Percentiles rank a stretch among this genome's conserved stretches.
These are phyloP conservation scores for Coreoperca whiteheadi DNA, from an alignment of 2,113 vertebrate species.

Conservation along the genomic window DNA sequence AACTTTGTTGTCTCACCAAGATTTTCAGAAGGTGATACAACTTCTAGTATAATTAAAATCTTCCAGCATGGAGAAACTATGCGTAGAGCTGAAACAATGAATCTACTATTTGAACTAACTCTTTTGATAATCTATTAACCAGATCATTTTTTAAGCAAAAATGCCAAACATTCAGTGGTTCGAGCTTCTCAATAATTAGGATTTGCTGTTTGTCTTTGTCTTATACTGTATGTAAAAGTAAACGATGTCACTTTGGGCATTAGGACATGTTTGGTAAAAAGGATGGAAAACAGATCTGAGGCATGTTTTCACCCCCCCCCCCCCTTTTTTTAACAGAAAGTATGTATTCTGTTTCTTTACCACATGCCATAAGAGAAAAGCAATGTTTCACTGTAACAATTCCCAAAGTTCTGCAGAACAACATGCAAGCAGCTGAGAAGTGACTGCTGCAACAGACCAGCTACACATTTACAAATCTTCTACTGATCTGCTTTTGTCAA, in stretches of 20 bases:
- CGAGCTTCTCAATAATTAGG: not conserved
- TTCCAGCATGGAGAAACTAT: not conserved
- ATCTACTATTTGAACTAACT: not conserved
- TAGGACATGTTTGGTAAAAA: not conserved
- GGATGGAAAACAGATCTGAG: not conserved
- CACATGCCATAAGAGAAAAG: not conserved
- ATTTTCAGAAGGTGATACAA: not conserved
- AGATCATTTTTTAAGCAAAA: no score
- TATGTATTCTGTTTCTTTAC: not conserved
- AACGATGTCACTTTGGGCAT: not conserved
- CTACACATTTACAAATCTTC: not conserved
- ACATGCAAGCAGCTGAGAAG: slow-evolving; percentile 22
- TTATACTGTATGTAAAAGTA: not conserved
- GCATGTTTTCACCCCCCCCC: not conserved
- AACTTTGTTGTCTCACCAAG: not conserved
- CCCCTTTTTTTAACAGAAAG: not conserved
- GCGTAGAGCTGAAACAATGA: not conserved
- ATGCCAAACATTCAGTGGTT: not conserved
- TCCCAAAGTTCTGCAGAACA: slow-evolving; percentile 31
- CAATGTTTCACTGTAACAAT: not conserved
- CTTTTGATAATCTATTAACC: not conserved
- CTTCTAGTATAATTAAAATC: not conserved
- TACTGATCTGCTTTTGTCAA: slow-evolving; percentile 22
- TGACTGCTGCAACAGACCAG: slow-evolving; percentile 9
- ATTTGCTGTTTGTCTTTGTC: not conserved